Percentiles rank a stretch among this genome's conserved stretches.
These are phyloP conservation scores for Augochlora pura DNA, from an alignment of 1,140 invertebrate genomes.

Conservation along the genomic window DNA sequence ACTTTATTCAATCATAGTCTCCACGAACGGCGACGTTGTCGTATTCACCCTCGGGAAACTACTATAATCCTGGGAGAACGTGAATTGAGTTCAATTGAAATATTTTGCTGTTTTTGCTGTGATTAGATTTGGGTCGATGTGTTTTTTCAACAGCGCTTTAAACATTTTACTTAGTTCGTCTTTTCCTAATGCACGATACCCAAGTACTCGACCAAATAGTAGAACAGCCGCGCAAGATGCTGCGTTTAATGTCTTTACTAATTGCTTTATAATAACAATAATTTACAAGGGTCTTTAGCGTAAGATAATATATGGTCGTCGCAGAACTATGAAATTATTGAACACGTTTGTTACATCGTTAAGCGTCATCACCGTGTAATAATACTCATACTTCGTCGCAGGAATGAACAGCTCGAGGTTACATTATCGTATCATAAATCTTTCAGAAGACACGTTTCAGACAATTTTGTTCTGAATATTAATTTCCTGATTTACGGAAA, in stretches of 20 bases:
- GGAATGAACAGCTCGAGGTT: background rate
- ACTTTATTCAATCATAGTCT: too few species aligned
- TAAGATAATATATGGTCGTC: background rate
- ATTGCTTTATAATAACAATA: constrained; percentile 16
- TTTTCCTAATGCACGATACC: background rate
- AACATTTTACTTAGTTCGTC: too few species aligned
- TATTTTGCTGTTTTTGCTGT: too few species aligned
- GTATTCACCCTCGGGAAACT: too few species aligned
- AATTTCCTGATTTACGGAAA: too few species aligned
- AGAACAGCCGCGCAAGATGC: background rate
- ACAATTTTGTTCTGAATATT: too few species aligned
- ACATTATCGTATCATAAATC: background rate
- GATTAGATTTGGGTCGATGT: too few species aligned
- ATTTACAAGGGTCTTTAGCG: constrained; percentile 1
- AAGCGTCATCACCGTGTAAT: constrained; percentile 1
- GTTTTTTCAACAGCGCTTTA: too few species aligned
- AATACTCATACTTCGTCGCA: background rate
- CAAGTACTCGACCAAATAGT: too few species aligned
- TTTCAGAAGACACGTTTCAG: background rate
- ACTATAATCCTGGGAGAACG: too few species aligned
- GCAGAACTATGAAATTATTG: background rate
- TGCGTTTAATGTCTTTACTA: background rate
- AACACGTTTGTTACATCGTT: constrained; percentile 11
- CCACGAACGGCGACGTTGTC: too few species aligned
- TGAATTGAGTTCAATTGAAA: too few species aligned